Conservation (phyloP, 2,888 invertebrate species). For the Sclerodermus sp. region DNA sequence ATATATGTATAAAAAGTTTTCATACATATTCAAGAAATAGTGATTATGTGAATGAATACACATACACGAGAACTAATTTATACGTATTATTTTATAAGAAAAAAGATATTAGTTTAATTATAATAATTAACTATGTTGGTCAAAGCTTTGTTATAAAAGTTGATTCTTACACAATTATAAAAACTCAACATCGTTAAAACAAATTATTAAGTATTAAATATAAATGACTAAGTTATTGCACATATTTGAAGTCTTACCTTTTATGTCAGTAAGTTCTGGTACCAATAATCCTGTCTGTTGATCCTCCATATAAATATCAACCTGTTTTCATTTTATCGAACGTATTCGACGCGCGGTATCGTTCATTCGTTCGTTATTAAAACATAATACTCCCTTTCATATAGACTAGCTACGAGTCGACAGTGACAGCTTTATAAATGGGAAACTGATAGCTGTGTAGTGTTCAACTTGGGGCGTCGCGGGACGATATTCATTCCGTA, state of each 20-base stretch:
- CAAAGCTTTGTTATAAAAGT: constrained; percentile 14
- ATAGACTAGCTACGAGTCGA: constrained; percentile 26
- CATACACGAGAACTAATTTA: neutral
- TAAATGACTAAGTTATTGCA: no score
- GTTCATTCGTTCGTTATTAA: constrained; percentile 35
- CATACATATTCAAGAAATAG: neutral
- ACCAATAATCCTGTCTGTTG: no score
- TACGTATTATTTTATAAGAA: neutral
- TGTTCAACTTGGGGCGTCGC: constrained; percentile 22
- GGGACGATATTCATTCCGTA: constrained; percentile 32
- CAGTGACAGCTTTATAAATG: constrained; percentile 43
- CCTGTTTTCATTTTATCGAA: constrained; percentile 26
- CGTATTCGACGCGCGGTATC: constrained; percentile 30
- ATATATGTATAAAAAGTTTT: constrained; percentile 70
- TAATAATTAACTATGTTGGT: neutral
- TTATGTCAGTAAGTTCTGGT: no score
- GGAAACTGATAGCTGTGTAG: constrained; percentile 32
- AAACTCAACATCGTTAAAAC: no score
- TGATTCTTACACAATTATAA: neutral
- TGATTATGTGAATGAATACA: neutral
- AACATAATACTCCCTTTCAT: constrained; percentile 44
- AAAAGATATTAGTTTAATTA: neutral
- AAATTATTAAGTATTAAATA: no score
- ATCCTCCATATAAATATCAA: constrained; percentile 25
- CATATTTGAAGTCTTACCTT: no score